Base-by-base conservation (phyloP, 2,888 invertebrate genomes). In the Teleiodes luculella region DNA sequence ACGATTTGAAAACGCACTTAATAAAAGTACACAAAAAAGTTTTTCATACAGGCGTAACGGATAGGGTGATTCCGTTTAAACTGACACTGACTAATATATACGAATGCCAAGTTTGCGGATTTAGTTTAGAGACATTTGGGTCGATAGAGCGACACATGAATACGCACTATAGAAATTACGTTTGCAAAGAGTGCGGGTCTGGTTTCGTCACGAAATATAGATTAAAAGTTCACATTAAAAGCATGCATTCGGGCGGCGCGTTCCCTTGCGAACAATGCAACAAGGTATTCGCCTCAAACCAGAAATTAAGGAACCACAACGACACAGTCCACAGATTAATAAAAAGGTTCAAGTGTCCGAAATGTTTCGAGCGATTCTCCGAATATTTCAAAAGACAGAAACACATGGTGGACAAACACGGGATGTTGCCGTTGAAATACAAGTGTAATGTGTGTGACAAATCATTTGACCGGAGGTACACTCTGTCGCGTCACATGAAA, bases 71-170 rank as follows among this genome's bases (percentile, higher is more conserved):
- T 45, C 88, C 88, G 0, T 88, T 78, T 49, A 83, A 81, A 49
- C 46, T 88, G 5, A 63, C 72, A 0, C 58, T 66, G 0, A 64
- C 64, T 0, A 74, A 74, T 3, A 65, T 75, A 0, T 80, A 69
- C 6, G 78, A 81, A 7, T 88, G 88, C 35, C 82, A 83, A 58
- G 57, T 83, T 0, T 87, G 87, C 6, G 80, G 77, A 0, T 80
- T 79, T 14, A 75, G 61, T 7, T 87, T 83, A 35, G 86, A 86
- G 55, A 86, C 86, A 0, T 87, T 86, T 49, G 86, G 86, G 0
- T 77, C 87, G 0, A 81, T 86, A 1, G 87, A 87, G 30, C 53
- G 84, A 0, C 87, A 88, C 56, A 88, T 88, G 88, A 87, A 87
- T 4, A 75, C 78, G 0, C 87, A 88, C 57, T 88, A 74, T 54